Conservation (phyloP, 2,888 invertebrate genomes). For the Himalopsyche kuldschensis region DNA sequence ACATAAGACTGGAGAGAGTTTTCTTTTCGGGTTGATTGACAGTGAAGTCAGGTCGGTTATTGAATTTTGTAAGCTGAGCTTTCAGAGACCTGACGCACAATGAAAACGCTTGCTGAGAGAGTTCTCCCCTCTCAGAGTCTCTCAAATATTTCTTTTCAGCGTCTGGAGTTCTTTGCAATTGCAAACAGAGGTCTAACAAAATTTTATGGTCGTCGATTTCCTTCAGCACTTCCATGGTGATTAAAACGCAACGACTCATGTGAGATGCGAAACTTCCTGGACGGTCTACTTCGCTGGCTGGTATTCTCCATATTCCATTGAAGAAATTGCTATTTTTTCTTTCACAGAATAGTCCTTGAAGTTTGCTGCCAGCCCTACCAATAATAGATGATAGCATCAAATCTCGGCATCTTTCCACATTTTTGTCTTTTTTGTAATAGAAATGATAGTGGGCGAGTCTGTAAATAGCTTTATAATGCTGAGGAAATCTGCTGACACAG, state of each 20-base stretch:
- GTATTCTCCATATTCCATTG: constrained; percentile 92
- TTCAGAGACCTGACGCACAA: constrained; percentile 72
- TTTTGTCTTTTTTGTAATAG: constrained; percentile 68
- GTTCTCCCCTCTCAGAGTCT: constrained; percentile 79
- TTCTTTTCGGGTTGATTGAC: constrained; percentile 55
- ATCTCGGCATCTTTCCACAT: constrained; percentile 70
- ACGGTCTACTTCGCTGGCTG: constrained; percentile 85
- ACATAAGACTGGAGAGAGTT: constrained; percentile 56
- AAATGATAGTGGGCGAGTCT: constrained; percentile 83
- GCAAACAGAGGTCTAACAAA: constrained; percentile 76
- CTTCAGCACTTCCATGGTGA: constrained; percentile 79
- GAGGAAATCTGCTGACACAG: constrained; percentile 82
- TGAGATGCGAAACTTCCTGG: constrained; percentile 91
- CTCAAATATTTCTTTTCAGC: constrained; percentile 86
- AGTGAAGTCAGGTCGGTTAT: constrained; percentile 54
- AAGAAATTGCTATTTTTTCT: constrained; percentile 86
- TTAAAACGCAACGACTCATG: constrained; percentile 80
- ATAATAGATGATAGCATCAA: constrained; percentile 70
- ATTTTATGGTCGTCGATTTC: constrained; percentile 79
- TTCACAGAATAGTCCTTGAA: constrained; percentile 83
- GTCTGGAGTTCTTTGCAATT: constrained; percentile 80
- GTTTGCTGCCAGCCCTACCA: constrained; percentile 66
- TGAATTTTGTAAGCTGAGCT: constrained; percentile 61
- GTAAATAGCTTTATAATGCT: constrained; percentile 92
- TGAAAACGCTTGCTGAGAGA: constrained; percentile 77